These are phyloP conservation scores for Chrysogorgia sp. DNA, from an alignment of 92 coral and sea anemone species.

Conservation along the genomic window DNA sequence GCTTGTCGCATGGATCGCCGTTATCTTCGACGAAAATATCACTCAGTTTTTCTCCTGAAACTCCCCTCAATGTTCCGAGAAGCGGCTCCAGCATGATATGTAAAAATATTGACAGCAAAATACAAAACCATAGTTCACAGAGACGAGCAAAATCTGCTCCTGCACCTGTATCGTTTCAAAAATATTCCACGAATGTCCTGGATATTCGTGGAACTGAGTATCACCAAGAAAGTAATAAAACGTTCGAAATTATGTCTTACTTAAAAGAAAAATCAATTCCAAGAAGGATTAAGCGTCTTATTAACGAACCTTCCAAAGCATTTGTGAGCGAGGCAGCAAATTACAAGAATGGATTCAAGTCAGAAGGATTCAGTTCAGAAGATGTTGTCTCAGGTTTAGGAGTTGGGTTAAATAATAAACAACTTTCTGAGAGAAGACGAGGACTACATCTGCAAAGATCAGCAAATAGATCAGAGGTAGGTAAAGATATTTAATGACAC, in stretches of 20 bases:
- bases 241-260: slow-evolving; percentile 8
- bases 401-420: slow-evolving; percentile 22
- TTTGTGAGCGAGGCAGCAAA: neutral
- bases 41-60: neutral
- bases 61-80: slow-evolving; percentile 1
- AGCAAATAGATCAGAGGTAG: slow-evolving; percentile 26
- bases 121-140: neutral
- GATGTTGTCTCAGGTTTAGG: neutral
- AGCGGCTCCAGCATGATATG: neutral
- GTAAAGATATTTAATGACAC: neutral
- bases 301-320: slow-evolving; percentile 8
- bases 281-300: slow-evolving; percentile 33
- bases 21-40: neutral
- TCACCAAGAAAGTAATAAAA: slow-evolving; percentile 1
- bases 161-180: neutral
- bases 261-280: slow-evolving; percentile 33
- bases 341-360: neutral
- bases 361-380: neutral
- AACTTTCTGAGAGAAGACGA: slow-evolving; percentile 34
- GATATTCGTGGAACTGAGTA: slow-evolving; percentile 25
- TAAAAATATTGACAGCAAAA: neutral
- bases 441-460: slow-evolving; percentile 40
- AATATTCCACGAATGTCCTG: slow-evolving; percentile 8
- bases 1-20: neutral
- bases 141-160: slow-evolving; percentile 25